Percentiles rank a stretch among this genome's conserved stretches.
Conservation (phyloP, 2,888 invertebrate genomes). For the Labia minor region DNA sequence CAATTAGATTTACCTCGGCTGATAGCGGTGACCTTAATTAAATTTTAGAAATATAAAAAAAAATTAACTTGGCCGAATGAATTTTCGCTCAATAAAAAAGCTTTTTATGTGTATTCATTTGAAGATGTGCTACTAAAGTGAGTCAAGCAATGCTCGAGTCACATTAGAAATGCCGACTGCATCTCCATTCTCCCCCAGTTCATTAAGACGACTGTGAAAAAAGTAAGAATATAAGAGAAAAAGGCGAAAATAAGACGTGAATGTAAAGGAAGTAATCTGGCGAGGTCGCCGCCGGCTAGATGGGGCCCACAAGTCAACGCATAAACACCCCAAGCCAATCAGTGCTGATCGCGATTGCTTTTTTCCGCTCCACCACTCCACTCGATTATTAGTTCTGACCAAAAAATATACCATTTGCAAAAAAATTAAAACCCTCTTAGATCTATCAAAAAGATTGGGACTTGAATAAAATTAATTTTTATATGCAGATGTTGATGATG, state of each 20-base stretch:
- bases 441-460: no score
- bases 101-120: conserved; percentile 13
- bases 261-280: conserved; percentile 7
- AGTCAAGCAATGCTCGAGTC: background rate
- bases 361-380: no score
- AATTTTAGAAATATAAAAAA: conserved; percentile 3
- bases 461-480: no score
- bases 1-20: background rate
- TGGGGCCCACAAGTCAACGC: background rate
- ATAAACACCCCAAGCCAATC: conserved; percentile 7
- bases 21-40: conserved; percentile 13
- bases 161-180: conserved; percentile 13
- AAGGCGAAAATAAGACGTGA: conserved; percentile 13
- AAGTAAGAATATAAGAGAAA: conserved; percentile 3
- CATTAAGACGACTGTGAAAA: conserved; percentile 13
- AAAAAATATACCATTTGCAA: no score
- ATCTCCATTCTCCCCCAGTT: conserved; percentile 3
- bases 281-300: background rate
- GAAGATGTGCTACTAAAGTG: conserved; percentile 2
- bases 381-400: no score
- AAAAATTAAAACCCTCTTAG: no score
- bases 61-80: background rate
- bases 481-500: no score
- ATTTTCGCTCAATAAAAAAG: conserved; percentile 13
- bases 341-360: background rate